Conservation (phyloP, 2,888 invertebrate species). For the Trachelus tabidus region DNA sequence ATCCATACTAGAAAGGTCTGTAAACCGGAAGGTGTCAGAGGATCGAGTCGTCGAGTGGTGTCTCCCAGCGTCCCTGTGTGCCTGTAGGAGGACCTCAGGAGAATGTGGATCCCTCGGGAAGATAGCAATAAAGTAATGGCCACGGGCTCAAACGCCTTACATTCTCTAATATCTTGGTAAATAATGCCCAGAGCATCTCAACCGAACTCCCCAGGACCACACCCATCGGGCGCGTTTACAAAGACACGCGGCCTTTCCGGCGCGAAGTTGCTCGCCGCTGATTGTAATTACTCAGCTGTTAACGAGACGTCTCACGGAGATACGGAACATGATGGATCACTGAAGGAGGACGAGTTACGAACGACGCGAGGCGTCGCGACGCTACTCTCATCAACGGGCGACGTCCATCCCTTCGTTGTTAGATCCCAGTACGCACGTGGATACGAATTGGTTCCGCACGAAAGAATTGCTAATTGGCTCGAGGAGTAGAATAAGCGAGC, state of each 20-base stretch:
- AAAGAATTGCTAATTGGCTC: not conserved
- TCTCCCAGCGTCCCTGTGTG: constrained; percentile 18
- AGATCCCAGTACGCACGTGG: not conserved
- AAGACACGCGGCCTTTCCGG: constrained; percentile 66
- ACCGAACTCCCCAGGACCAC: constrained; percentile 12
- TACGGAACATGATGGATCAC: constrained; percentile 39
- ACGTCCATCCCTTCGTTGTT: not conserved
- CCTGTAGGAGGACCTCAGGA: not conserved
- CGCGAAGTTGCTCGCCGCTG: constrained; percentile 12
- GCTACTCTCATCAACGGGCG: constrained; percentile 12
- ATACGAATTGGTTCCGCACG: not conserved
- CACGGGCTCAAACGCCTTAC: constrained; percentile 14
- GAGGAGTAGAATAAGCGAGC: not conserved
- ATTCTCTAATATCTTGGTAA: constrained; percentile 29
- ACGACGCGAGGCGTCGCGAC: constrained; percentile 3
- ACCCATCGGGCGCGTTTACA: constrained; percentile 8
- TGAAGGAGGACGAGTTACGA: not conserved
- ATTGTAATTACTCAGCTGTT: constrained; percentile 45
- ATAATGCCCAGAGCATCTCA: constrained; percentile 24
- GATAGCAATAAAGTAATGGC: constrained; percentile 37
- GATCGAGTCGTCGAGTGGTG: constrained; percentile 45
- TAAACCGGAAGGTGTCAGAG: constrained; percentile 39
- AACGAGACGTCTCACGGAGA: constrained; percentile 40
- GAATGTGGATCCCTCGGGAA: constrained; percentile 22
- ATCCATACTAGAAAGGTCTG: not conserved